Conservation (phyloP, 2,888 invertebrate genomes). For the Microdon myrmicae region DNA sequence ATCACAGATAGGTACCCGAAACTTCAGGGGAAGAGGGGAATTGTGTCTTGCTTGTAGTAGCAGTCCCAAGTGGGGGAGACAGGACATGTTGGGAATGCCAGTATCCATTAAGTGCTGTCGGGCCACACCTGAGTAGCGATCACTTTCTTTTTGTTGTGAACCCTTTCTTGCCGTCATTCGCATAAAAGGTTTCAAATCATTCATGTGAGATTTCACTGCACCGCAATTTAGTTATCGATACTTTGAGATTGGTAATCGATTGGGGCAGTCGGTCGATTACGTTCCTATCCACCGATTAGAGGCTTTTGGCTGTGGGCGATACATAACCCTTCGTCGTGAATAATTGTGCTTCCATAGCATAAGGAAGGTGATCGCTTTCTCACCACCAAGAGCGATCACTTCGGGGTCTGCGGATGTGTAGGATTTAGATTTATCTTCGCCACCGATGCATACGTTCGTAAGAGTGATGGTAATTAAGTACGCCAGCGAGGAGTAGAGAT, state of each 20-base stretch:
- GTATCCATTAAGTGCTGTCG: conserved; percentile 51
- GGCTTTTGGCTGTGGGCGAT: conserved; percentile 41
- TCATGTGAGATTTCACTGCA: conserved; percentile 36
- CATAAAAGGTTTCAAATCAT: conserved; percentile 1
- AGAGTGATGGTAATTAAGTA: no score
- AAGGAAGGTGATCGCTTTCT: no score
- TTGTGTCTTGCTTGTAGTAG: conserved; percentile 23
- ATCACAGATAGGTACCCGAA: conserved; percentile 37
- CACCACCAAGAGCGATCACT: no score
- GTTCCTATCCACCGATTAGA: conserved; percentile 45
- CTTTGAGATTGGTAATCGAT: conserved; percentile 48
- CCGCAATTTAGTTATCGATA: conserved; percentile 50
- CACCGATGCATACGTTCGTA: no score
- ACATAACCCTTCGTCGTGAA: conserved; percentile 23
- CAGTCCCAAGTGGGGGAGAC: conserved; percentile 33
- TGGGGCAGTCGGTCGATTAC: conserved; percentile 43
- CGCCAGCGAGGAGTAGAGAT: no score
- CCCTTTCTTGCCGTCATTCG: conserved; percentile 14
- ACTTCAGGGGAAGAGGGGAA: conserved; percentile 16
- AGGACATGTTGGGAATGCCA: conserved; percentile 50
- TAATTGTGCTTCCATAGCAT: conserved; percentile 42
- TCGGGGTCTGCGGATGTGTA: no score
- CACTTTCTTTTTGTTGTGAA: conserved; percentile 5
- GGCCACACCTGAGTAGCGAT: conserved; percentile 46
- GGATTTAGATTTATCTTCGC: no score